These are phyloP conservation scores for Ceratina japonica DNA, from an alignment of 1,140 invertebrate genomes.

Conservation along the genomic window DNA sequence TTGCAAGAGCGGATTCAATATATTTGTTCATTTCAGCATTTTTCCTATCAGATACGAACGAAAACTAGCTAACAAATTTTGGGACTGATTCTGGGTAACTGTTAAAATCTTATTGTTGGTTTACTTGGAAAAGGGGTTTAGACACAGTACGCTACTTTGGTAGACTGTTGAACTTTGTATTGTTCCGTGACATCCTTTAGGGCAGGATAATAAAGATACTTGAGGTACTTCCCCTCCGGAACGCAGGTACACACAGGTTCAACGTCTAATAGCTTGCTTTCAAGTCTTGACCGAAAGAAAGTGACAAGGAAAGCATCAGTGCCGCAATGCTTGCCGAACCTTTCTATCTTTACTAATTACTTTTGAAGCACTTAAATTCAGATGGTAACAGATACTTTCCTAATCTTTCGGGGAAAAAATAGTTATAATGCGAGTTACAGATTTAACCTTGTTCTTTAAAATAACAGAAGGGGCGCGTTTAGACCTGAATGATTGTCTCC, in stretches of 20 bases:
- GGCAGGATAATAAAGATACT: background rate
- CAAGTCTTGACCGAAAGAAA: background rate
- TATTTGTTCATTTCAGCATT: background rate
- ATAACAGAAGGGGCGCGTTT: slow-evolving; percentile 41
- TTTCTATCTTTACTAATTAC: background rate
- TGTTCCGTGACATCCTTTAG: background rate
- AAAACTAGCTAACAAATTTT: too few species aligned
- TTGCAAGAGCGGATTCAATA: background rate
- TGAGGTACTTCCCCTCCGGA: background rate
- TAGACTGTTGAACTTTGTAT: background rate
- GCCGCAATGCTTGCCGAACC: background rate
- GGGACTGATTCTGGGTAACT: too few species aligned
- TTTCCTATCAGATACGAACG: too few species aligned
- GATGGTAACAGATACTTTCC: background rate
- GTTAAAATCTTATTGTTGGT: background rate
- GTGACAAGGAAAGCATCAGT: background rate
- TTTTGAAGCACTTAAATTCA: background rate
- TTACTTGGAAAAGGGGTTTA: background rate
- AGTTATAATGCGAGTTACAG: background rate
- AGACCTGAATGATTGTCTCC: slow-evolving; percentile 16
- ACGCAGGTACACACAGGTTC: slow-evolving; percentile 28
- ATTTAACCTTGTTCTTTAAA: background rate
- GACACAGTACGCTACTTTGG: background rate
- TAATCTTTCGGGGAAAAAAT: background rate
- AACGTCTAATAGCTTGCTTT: slow-evolving; percentile 12